Conservation (phyloP, 2,113 vertebrate species). For the Thinocorus orbignyianus region DNA sequence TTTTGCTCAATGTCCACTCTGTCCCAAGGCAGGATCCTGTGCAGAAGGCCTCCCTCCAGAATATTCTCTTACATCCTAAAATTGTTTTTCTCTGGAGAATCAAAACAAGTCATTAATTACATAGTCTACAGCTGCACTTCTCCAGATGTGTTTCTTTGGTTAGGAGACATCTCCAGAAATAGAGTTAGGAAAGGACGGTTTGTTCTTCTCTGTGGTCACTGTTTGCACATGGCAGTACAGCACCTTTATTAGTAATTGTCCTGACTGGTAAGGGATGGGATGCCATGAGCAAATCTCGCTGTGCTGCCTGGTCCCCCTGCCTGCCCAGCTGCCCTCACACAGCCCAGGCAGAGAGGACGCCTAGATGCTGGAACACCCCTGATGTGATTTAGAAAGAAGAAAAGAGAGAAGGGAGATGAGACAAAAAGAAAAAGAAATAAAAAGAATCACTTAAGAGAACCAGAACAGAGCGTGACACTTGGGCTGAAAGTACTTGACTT, state of each 20-base stretch:
- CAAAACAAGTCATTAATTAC: neutral
- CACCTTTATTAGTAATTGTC: neutral
- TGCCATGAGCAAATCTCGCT: fast-evolving
- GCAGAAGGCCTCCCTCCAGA: neutral
- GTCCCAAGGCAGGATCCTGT: too few relatives aligned
- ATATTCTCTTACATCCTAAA: neutral
- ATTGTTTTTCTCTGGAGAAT: neutral
- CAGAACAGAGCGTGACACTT: neutral
- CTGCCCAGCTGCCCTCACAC: neutral
- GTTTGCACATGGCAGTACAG: neutral
- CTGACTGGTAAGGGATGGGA: neutral
- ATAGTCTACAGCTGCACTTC: neutral
- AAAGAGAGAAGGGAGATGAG: too few relatives aligned
- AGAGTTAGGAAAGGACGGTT: neutral
- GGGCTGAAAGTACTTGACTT: neutral
- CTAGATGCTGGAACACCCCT: neutral
- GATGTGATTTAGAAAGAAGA: neutral
- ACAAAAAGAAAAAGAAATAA: too few relatives aligned
- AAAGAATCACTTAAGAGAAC: neutral
- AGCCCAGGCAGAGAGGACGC: fast-evolving
- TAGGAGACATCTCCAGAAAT: neutral
- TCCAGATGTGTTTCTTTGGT: neutral
- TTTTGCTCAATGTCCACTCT: neutral
- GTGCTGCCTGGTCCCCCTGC: neutral
- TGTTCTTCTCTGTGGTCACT: neutral